Conservation (phyloP, 2,888 invertebrate species). For the Amitus sp. region DNA sequence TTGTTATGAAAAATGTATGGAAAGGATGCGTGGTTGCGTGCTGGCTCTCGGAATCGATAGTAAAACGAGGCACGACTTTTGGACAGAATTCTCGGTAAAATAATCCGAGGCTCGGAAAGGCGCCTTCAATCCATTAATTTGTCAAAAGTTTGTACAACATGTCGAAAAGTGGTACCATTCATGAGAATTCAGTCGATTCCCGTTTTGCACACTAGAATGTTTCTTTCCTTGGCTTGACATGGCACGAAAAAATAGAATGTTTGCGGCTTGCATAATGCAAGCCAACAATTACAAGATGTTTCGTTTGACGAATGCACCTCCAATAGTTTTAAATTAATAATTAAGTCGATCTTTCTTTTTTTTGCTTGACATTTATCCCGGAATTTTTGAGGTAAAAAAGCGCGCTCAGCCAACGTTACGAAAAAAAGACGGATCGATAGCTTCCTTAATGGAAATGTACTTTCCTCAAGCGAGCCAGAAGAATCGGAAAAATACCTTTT, state of each 20-base stretch:
- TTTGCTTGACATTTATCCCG: not conserved
- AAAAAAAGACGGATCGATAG: not conserved
- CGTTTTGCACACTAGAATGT: not conserved
- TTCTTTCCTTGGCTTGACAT: not conserved
- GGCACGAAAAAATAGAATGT: not conserved
- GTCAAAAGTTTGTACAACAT: too few relatives aligned
- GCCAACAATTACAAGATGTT: not conserved
- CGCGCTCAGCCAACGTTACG: not conserved
- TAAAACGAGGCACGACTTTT: too few relatives aligned
- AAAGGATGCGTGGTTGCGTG: not conserved
- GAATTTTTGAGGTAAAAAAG: not conserved
- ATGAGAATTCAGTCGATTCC: not conserved
- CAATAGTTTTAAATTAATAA: not conserved
- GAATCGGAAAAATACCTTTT: not conserved
- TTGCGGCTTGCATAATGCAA: not conserved
- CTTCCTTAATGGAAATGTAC: not conserved
- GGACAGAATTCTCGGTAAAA: too few relatives aligned
- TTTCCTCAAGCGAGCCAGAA: not conserved
- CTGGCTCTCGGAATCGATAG: too few relatives aligned
- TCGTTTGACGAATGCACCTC: not conserved
- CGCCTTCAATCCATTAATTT: too few relatives aligned
- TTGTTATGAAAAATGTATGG: too few relatives aligned
- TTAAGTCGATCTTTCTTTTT: not conserved
- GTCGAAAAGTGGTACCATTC: too few relatives aligned
- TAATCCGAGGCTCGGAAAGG: too few relatives aligned